These are phyloP conservation scores for Bellardia pandia DNA, from an alignment of 2,888 invertebrate species.

Conservation along the genomic window DNA sequence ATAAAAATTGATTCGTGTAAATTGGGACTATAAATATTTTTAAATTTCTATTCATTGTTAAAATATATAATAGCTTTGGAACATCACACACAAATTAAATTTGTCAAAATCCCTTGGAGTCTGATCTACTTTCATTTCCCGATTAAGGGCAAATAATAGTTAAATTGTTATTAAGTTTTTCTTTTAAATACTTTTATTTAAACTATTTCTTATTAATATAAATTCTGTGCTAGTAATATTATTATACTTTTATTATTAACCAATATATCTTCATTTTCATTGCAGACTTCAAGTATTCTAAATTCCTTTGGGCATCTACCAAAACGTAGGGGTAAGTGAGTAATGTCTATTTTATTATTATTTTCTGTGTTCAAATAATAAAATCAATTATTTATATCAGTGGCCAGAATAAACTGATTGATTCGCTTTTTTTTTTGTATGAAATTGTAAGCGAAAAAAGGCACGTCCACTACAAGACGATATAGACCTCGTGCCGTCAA, in stretches of 20 bases:
- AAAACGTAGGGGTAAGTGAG: constrained; percentile 21
- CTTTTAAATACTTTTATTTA: too few species aligned
- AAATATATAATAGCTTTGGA: too few species aligned
- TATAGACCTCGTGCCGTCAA: constrained; percentile 68
- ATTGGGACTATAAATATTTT: too few species aligned
- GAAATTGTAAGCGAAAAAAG: constrained; percentile 46
- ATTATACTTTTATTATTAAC: neutral
- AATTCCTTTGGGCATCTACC: neutral
- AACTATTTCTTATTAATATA: too few species aligned
- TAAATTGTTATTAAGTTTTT: too few species aligned
- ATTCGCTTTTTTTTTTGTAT: neutral
- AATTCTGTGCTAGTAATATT: neutral
- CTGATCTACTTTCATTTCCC: too few species aligned
- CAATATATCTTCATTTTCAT: neutral
- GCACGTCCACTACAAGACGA: constrained; percentile 49
- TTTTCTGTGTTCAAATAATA: constrained; percentile 12
- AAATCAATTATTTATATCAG: constrained; percentile 29
- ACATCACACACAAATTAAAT: too few species aligned
- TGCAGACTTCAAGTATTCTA: neutral
- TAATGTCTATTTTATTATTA: constrained; percentile 11
- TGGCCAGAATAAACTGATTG: neutral
- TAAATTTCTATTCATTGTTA: too few species aligned
- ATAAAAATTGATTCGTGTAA: too few species aligned
- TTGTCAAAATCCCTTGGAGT: too few species aligned
- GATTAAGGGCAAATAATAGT: too few species aligned